phyloP scores from a whole-genome alignment of 2,888 invertebrate genomes.

The Alentia gelatinosa region DNA sequence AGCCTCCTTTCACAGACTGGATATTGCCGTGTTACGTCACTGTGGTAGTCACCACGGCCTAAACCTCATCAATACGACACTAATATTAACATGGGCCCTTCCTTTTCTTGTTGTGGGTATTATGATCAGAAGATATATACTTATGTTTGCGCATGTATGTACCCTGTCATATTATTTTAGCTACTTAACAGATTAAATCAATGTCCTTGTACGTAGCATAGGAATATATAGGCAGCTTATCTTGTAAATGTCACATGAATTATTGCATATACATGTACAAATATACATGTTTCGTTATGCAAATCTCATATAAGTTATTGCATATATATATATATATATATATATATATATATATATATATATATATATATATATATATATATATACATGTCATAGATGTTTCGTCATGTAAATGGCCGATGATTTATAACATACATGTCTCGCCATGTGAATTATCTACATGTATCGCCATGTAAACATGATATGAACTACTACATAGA shows the following conservation, averaged over 20 bases:
- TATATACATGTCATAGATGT: neutral
- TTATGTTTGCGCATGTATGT: too few species aligned
- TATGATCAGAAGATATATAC: too few species aligned
- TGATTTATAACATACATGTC: neutral
- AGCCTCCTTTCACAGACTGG: too few species aligned
- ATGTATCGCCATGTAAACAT: neutral
- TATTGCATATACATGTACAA: neutral
- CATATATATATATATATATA: neutral
- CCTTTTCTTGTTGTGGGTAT: too few species aligned
- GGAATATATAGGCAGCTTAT: too few species aligned
- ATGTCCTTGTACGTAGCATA: too few species aligned
- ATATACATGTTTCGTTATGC: neutral
- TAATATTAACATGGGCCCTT: too few species aligned
- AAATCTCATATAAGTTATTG: neutral
- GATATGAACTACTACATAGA: neutral
- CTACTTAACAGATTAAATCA: too few species aligned
- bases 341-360: constrained; percentile 6
- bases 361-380: constrained; percentile 13
- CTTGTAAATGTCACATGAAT: neutral
- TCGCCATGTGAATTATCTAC: neutral
- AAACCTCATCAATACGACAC: too few species aligned
- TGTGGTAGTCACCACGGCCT: too few species aligned
- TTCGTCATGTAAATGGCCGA: neutral
- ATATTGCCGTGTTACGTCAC: too few species aligned
- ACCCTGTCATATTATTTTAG: too few species aligned